Base-by-base conservation (phyloP, 2,797 vertebrate genomes). In the Synaphobranchus kaupii region DNA sequence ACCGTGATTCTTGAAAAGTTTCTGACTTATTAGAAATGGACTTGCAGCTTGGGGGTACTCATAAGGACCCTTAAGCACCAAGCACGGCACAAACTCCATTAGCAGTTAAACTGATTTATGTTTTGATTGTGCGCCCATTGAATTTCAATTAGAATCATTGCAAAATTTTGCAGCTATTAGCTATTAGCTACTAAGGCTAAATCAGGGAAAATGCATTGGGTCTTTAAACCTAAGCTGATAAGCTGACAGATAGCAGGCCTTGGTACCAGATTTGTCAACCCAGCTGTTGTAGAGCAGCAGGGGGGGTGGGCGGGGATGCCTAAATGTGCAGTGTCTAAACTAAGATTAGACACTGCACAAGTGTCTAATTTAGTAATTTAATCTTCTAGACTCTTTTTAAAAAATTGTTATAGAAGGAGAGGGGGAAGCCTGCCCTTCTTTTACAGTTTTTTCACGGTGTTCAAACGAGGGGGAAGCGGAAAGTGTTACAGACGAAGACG, bases 81-180 rank as follows among this genome's bases (percentile, higher is more conserved):
- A 3, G 50, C 22, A 50, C 25, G 1, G 10, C 47, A 34, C 20
- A 25, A 48, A 17, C 78, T 50, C 71, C 71, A 73, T 66, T 66
- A 73, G 71, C 71, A 25, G 28, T 34, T 50, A 81, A 80, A 17
- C 76, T 34, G 39, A 22, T 80, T 34, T 80, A 44, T 48, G 78
- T n/a, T 81, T 81, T 81, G 44, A 48, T 25, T 50, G 22, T n/a
- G 78, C 22, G 22, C 44, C 20, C 25, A 50, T 22, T 50, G 78
- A 81, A 81, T 81, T 81, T 81, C 17, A 81, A 25, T n/a, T 48
- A 81, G 47, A 81, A 48, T 48, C 78, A n/a, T n/a, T 48, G 44
- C 44, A 81, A 81, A 48, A 39, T 73, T 34, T 80, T 47, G 6
- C 2, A 47, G 39, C 34, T 39, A 9, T 20, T 1, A n/a, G n/a